Conservation (phyloP, 2,797 vertebrate genomes). For the Natrix natrix region DNA sequence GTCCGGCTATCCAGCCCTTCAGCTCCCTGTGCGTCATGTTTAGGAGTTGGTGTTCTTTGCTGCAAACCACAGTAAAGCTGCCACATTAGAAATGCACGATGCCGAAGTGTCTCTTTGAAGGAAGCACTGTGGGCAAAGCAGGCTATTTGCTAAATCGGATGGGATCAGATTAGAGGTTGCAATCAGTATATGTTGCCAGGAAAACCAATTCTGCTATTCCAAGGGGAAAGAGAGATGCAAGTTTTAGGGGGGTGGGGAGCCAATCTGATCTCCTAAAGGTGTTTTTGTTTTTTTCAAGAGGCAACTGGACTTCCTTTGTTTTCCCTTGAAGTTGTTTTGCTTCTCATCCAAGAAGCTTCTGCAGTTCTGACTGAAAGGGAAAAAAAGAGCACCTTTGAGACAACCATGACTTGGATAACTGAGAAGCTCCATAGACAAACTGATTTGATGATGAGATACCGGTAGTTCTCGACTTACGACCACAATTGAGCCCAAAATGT, state of each 20-base stretch:
- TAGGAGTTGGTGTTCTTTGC: neutral
- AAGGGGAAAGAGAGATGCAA: conserved; percentile 1
- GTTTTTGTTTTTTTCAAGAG: neutral
- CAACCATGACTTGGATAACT: neutral
- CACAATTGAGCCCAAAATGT: neutral
- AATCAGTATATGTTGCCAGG: neutral
- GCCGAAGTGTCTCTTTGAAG: neutral
- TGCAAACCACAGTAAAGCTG: neutral
- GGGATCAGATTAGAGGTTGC: neutral
- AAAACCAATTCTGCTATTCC: conserved; percentile 6
- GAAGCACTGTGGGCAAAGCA: neutral
- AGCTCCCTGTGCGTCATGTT: neutral
- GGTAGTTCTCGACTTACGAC: neutral
- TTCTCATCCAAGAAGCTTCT: neutral
- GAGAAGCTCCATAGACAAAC: neutral
- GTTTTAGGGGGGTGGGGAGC: neutral
- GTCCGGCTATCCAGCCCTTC: neutral
- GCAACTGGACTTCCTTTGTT: neutral
- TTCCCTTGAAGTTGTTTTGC: neutral
- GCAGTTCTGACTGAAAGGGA: neutral
- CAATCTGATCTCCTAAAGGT: neutral
- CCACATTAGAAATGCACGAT: neutral
- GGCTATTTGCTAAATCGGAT: conserved; percentile 26
- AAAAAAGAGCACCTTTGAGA: neutral
- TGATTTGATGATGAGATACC: neutral